Base-by-base conservation (phyloP, 35 echinoderm and acorn worm genomes). In the Apostichopus japonicus region DNA sequence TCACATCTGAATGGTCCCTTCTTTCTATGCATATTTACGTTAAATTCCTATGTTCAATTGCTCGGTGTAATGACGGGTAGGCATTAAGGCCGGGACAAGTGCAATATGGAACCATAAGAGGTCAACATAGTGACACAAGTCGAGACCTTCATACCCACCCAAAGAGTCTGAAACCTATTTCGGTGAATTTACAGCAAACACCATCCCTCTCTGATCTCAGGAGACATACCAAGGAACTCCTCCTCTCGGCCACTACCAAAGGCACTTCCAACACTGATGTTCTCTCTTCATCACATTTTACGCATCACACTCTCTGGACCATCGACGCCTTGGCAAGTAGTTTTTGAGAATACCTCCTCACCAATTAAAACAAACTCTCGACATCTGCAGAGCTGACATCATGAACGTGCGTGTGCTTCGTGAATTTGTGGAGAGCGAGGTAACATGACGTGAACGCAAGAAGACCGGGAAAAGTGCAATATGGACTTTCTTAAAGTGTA, bases 391-490 rank as follows among this genome's bases (percentile, higher is more conserved):
- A 44, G 33, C 33, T 44, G 33, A 3, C 2, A 44, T 44, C 33
- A 44, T 44, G 33, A 44, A 44, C 33, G 33, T 44, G 33, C 33
- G 33, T 44, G 57, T 61, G 57, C 57, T 61, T 61, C 57, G 8
- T 10, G 57, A 61, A 61, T 44, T 44, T 8, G 57, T 61, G 57
- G 8, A 61, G 57, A 8, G 57, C 13, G 13, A 61, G 8, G 7
- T 13, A 6, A 61, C 57, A 44, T 75, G n/a, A n/a, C 71, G 17
- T 21, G 17, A 75, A 79, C 70, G 21, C 76, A 79, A 22, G 52
- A 77, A 91, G 90, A 79, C 90, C 90, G 90, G 90, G 90, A 91
- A 91, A 91, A 91, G 90, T 91, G 90, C 90, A 91, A 91, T 91
- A 91, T 79, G 90, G 73, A 79, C 33, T 22, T 54, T n/a, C 33